These are phyloP conservation scores for Caenorhabditis angaria DNA, from an alignment of 2,888 invertebrate species.

Conservation along the genomic window DNA sequence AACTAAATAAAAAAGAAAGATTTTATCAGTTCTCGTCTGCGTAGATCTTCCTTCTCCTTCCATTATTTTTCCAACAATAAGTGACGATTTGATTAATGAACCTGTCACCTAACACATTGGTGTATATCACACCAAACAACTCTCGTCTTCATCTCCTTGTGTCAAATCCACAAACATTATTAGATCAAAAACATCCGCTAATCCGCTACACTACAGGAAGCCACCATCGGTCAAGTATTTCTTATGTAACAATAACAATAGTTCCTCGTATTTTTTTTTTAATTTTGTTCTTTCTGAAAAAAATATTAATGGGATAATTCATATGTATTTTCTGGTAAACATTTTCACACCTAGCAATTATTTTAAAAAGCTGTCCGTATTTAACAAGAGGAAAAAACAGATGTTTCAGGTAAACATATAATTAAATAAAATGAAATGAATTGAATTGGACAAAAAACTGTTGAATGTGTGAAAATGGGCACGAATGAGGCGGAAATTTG, in stretches of 20 bases:
- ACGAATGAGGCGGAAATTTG: conserved; percentile 4
- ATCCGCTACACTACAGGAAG: conserved; percentile 22
- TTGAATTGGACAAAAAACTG: too few relatives aligned
- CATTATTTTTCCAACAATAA: too few relatives aligned
- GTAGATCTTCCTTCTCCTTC: not conserved
- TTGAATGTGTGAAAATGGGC: conserved; percentile 2
- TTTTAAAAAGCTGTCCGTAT: not conserved
- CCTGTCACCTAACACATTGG: not conserved
- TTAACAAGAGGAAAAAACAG: not conserved
- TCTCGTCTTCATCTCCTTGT: too few relatives aligned
- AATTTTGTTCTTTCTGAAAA: too few relatives aligned
- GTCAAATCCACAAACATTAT: not conserved
- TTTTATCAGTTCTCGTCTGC: conserved; percentile 21
- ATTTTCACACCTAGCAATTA: not conserved
- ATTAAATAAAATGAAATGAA: not conserved
- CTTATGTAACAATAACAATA: not conserved
- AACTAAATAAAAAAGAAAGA: conserved; percentile 20
- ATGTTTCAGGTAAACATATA: conserved; percentile 2
- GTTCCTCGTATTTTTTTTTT: too few relatives aligned
- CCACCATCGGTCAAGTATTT: conserved; percentile 31
- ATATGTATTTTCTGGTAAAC: too few relatives aligned
- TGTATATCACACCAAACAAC: not conserved
- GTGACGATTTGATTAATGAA: not conserved
- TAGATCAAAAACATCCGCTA: conserved; percentile 1
- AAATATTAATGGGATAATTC: too few relatives aligned